Conservation (phyloP, 2,888 invertebrate species). For the Tillus elongatus region DNA sequence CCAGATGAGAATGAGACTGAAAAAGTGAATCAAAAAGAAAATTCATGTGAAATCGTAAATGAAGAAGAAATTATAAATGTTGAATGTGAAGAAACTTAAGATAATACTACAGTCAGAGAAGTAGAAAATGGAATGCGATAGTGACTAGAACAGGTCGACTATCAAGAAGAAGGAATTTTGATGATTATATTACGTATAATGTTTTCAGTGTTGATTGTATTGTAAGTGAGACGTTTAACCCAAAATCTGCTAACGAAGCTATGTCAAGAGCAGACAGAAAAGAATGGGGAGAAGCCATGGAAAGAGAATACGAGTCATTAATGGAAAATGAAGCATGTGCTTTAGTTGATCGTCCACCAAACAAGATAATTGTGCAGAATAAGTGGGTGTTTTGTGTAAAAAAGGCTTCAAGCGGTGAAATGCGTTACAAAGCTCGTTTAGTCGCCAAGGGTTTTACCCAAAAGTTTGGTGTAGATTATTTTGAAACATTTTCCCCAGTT, state of each 20-base stretch:
- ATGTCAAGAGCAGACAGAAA: background rate
- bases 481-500: constrained; percentile 18
- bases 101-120: too few species aligned
- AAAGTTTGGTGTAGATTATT: constrained; percentile 13
- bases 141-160: constrained; percentile 4
- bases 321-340: constrained; percentile 5
- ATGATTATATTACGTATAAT: background rate
- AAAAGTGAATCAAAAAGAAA: background rate
- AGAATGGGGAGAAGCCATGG: background rate
- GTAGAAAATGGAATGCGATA: too few species aligned
- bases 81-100: too few species aligned
- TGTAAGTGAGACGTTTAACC: background rate
- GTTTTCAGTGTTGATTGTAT: too few species aligned
- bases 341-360: constrained; percentile 1
- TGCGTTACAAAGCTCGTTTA: constrained; percentile 5
- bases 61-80: too few species aligned
- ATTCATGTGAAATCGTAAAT: background rate
- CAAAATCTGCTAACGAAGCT: background rate
- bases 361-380: constrained; percentile 4
- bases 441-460: constrained; percentile 8
- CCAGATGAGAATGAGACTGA: background rate
- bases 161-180: constrained; percentile 7
- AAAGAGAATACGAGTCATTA: constrained; percentile 4
- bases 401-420: too few species aligned
- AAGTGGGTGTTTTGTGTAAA: constrained; percentile 3